A percentile compares a stretch with the other conserved stretches of the same genome.
These are phyloP conservation scores for Calidris pugnax DNA, from an alignment of 2,113 vertebrate genomes.

Conservation along the genomic window DNA sequence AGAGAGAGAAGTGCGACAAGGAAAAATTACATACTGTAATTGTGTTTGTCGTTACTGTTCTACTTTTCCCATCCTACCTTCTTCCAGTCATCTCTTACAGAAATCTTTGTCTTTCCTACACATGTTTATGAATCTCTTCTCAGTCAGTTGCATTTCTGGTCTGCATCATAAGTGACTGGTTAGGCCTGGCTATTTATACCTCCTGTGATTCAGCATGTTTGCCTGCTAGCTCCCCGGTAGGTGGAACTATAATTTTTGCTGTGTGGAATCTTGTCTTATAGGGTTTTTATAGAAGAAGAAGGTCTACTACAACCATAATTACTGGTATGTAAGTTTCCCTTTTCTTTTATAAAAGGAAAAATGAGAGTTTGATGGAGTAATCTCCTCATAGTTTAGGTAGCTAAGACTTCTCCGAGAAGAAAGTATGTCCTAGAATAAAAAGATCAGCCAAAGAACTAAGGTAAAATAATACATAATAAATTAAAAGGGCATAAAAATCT, in stretches of 20 bases:
- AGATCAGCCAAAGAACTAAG: neutral
- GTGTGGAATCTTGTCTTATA: conserved; percentile 78
- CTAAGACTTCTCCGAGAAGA: neutral
- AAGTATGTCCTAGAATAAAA: neutral
- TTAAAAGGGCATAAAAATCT: neutral
- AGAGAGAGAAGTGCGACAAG: conserved; percentile 64
- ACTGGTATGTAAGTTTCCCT: conserved; percentile 75
- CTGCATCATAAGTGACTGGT: conserved; percentile 45
- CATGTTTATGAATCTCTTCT: conserved; percentile 55
- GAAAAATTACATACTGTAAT: conserved; percentile 63
- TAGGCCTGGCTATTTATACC: conserved; percentile 62
- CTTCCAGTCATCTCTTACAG: conserved; percentile 55
- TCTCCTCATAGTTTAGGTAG: neutral
- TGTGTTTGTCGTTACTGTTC: conserved; percentile 64
- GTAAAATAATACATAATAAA: neutral
- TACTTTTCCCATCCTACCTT: conserved; percentile 68
- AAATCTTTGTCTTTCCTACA: conserved; percentile 63
- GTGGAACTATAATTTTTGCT: conserved; percentile 72
- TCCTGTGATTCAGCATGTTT: conserved; percentile 72
- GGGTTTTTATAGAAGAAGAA: conserved; percentile 71
- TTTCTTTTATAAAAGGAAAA: conserved; percentile 69
- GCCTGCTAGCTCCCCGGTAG: conserved; percentile 68
- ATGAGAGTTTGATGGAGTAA: neutral
- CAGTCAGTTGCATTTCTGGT: conserved; percentile 45
- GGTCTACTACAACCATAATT: conserved; percentile 69